Base-by-base conservation (phyloP, 2,113 vertebrate species). In the Capreolus pygargus region DNA sequence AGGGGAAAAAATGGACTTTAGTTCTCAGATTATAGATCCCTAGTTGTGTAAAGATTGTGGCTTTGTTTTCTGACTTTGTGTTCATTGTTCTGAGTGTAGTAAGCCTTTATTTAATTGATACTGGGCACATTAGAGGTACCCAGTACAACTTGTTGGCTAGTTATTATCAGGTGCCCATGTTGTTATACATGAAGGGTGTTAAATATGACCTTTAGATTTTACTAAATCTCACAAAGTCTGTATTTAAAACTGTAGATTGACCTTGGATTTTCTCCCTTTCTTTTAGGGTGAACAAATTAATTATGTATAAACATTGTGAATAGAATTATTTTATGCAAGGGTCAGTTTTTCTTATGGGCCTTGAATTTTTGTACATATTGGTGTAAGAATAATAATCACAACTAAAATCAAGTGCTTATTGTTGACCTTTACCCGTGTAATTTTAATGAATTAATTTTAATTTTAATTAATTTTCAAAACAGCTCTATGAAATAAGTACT, bases 291-390 rank as follows among this genome's bases (percentile, higher is more conserved):
- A 87, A 76, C 67, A 94, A 97, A 84, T 79, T 86, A 90, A 30
- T 92, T 60, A 70, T 52, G 14, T 83, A 11, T 84, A 90, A 47
- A 87, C 86, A 90, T 97, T 89, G 55, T 88, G 67, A 88, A 81
- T 89, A 67, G 57, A 96, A 36, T 84, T 95, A 94, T 61, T 92
- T 97, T 97, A 89, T 81, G 8, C 17, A 13, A 91, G 33, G 14
- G 36, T 84, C 50, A 50, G 1, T 94, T 98, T 97, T 89, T 55
- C 70, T 74, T 45, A 45, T 43, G 55, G 28, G 57, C 36, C 64
- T 97, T 95, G n/a, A 67, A 79, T 96, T 89, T 97, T 94, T 95
- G 82, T 96, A 89, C 43, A 86, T 70, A 55, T 52, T 96, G 70
- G 30, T 86, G 60, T 96, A 88, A 91, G 17, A 81, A 15, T 91